A percentile compares a stretch with the other conserved stretches of the same genome.
Conservation (phyloP, 2,113 vertebrate genomes). For the Halcyon malimbica region DNA sequence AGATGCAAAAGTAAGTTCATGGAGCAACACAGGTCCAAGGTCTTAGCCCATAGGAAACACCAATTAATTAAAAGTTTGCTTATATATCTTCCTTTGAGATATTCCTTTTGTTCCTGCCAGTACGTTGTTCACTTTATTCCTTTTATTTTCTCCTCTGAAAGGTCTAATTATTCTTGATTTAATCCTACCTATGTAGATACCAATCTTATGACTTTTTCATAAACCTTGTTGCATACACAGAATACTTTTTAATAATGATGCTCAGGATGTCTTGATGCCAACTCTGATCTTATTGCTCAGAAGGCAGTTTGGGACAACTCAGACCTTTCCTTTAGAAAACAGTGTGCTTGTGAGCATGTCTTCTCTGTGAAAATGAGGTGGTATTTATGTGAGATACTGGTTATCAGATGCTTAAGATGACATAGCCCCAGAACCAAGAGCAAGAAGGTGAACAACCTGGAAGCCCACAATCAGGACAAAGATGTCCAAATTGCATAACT, state of each 20-base stretch:
- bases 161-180: not conserved
- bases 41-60: not conserved
- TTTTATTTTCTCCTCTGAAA: constrained; percentile 2
- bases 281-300: not conserved
- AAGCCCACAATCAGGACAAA: not conserved
- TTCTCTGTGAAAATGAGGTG: not conserved
- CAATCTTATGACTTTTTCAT: not conserved
- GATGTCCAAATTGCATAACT: not conserved
- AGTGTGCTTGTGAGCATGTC: not conserved
- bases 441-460: not conserved
- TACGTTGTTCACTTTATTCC: not conserved
- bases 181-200: not conserved
- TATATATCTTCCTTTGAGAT: not conserved
- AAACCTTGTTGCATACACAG: not conserved
- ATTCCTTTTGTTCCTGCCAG: not conserved
- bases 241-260: not conserved
- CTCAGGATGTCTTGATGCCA: not conserved
- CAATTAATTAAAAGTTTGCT: not conserved
- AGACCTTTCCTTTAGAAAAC: not conserved
- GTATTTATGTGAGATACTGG: accelerated
- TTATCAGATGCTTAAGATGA: not conserved
- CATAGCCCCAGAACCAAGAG: not conserved
- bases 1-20: not conserved
- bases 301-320: not conserved
- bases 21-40: not conserved